Evolutionary conservation across 2,888 invertebrate species (phyloP).

Genomic region (Ecliptopera silaceata): DNA sequence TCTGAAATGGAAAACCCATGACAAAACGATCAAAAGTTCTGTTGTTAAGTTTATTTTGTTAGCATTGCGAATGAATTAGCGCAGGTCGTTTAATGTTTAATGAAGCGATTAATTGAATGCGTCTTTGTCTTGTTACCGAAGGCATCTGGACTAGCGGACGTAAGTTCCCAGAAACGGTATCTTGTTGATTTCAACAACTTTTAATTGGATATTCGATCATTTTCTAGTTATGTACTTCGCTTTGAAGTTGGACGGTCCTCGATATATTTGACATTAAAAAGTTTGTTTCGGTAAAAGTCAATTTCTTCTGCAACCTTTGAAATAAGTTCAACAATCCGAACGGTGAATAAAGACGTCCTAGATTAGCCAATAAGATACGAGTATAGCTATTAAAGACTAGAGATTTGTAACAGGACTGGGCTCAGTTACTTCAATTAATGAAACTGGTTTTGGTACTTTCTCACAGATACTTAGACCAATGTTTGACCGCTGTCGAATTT

Average conservation of each 20-base stretch:
- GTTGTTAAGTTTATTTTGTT: slow-evolving; percentile 12
- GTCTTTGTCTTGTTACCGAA: slow-evolving; percentile 29
- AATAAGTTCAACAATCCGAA: slow-evolving; percentile 17
- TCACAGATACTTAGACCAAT: slow-evolving; percentile 1
- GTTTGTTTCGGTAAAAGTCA: neutral
- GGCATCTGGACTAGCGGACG: slow-evolving; percentile 22
- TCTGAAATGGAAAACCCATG: neutral
- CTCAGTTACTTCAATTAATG: slow-evolving; percentile 11
- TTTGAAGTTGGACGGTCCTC: neutral
- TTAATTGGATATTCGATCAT: neutral
- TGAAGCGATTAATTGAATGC: slow-evolving; percentile 27
- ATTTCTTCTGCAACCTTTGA: slow-evolving; percentile 10
- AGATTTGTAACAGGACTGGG: slow-evolving; percentile 22
- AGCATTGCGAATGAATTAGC: slow-evolving; percentile 14
- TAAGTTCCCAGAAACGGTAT: slow-evolving; percentile 24
- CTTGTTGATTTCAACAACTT: slow-evolving; percentile 12
- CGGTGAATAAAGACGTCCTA: slow-evolving; percentile 12
- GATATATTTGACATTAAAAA: slow-evolving; percentile 3
- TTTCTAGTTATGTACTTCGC: slow-evolving; percentile 5
- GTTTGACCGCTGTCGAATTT: neutral
- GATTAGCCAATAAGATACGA: slow-evolving; percentile 16
- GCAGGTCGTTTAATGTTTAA: slow-evolving; percentile 27
- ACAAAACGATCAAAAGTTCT: neutral
- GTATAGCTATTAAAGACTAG: slow-evolving; percentile 7
- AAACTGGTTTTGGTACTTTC: slow-evolving; percentile 15